Conservation (phyloP, 2,888 invertebrate genomes). For the Chirona hameri region DNA sequence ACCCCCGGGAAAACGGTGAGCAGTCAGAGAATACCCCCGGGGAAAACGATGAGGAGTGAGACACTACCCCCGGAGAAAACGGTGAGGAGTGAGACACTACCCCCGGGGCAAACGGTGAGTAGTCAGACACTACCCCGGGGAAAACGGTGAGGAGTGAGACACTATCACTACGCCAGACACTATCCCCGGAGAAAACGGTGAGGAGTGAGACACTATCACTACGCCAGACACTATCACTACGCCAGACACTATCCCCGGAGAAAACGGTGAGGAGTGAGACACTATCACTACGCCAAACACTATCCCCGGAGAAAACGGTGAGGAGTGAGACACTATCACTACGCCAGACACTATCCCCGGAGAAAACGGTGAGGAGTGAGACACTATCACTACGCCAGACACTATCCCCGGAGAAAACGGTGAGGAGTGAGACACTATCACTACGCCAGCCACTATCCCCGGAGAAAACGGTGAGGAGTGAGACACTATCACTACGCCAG, state of each 20-base stretch:
- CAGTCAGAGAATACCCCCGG: slow-evolving; percentile 92
- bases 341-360: too few species aligned
- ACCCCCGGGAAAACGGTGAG: too few species aligned
- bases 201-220: slow-evolving; percentile 88
- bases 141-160: too few species aligned
- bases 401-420: too few species aligned
- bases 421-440: too few species aligned
- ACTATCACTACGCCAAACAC: slow-evolving; percentile 78
- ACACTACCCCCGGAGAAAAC: slow-evolving; percentile 96
- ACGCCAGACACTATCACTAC: slow-evolving; percentile 71
- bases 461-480: too few species aligned
- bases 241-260: slow-evolving; percentile 98
- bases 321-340: slow-evolving; percentile 70
- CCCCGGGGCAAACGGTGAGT: too few species aligned
- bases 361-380: too few species aligned
- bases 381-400: too few species aligned
- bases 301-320: too few species aligned
- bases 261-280: slow-evolving; percentile 57
- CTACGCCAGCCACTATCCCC: too few species aligned
- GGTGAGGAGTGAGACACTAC: neutral
- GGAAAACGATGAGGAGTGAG: slow-evolving; percentile 61
- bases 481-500: too few species aligned
- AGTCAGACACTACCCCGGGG: slow-evolving; percentile 62
- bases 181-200: slow-evolving; percentile 62
- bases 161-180: slow-evolving; percentile 79